A percentile compares a stretch with the other conserved stretches of the same genome.
These are phyloP conservation scores for Sceliomorpha sp. DNA, from an alignment of 2,888 invertebrate genomes.

Conservation along the genomic window DNA sequence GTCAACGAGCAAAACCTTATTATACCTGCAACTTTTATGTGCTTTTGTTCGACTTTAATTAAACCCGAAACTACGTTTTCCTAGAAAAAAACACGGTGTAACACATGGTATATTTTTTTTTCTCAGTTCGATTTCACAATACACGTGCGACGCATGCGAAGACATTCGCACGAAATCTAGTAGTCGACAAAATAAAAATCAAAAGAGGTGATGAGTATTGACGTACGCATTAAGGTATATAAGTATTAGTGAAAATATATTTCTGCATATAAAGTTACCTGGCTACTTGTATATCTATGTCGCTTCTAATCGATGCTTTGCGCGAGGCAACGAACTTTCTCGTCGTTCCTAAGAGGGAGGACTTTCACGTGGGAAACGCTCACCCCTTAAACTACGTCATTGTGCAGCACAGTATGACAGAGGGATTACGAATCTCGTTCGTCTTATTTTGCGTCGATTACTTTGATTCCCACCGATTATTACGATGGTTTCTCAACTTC, in stretches of 20 bases:
- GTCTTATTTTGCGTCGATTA: constrained; percentile 38
- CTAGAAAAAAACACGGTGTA: constrained; percentile 11
- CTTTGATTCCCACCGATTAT: constrained; percentile 35
- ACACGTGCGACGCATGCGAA: constrained; percentile 12
- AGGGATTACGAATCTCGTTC: constrained; percentile 42
- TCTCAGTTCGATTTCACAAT: constrained; percentile 21
- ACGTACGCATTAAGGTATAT: constrained; percentile 32
- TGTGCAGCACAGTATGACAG: constrained; percentile 40
- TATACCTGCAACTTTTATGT: constrained; percentile 19
- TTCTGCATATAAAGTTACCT: constrained; percentile 42
- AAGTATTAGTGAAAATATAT: constrained; percentile 49
- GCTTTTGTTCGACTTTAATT: constrained; percentile 18
- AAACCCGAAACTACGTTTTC: constrained; percentile 9
- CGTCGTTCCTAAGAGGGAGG: constrained; percentile 42
- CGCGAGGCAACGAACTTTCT: constrained; percentile 55
- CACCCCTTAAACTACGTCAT: constrained; percentile 47
- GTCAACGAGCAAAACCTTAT: constrained; percentile 6
- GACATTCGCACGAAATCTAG: constrained; percentile 34
- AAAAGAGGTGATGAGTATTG: constrained; percentile 31
- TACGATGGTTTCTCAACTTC: too few species aligned
- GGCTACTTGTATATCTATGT: constrained; percentile 54
- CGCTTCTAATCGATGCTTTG: constrained; percentile 55
- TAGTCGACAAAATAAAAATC: constrained; percentile 21
- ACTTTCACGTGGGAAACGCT: constrained; percentile 54
- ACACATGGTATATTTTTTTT: constrained; percentile 15